Conservation (phyloP, 2,113 vertebrate genomes). For the Cariama cristata region DNA sequence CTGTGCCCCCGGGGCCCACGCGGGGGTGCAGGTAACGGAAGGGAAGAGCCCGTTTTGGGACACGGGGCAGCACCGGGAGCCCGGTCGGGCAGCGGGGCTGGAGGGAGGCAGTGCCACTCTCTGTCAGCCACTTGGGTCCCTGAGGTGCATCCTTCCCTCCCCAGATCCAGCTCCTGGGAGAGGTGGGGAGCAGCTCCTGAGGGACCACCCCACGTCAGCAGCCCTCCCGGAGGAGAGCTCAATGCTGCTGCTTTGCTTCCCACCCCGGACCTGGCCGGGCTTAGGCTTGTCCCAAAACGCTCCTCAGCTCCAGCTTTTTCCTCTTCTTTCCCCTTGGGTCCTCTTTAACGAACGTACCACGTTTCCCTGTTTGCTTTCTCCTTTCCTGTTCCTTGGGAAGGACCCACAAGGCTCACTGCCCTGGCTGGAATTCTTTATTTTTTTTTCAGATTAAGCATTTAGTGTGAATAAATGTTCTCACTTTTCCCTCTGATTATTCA, state of each 20-base stretch:
- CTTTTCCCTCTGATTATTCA: neutral
- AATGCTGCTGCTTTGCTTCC: neutral
- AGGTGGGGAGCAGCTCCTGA: neutral
- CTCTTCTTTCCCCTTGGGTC: neutral
- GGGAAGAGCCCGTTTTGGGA: neutral
- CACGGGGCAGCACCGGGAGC: neutral
- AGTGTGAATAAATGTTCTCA: neutral
- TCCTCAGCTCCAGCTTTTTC: neutral
- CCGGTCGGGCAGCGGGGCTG: neutral
- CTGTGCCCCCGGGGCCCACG: rapidly evolving
- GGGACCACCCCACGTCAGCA: rapidly evolving
- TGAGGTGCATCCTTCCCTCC: neutral
- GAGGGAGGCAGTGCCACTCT: neutral
- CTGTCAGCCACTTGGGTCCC: rapidly evolving
- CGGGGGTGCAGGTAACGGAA: neutral
- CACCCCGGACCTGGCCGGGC: rapidly evolving
- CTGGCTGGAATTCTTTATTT: neutral
- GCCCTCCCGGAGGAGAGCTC: neutral
- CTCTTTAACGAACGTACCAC: rapidly evolving
- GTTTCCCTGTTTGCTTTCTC: neutral
- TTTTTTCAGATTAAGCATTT: neutral
- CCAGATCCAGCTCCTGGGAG: neutral
- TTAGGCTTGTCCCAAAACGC: neutral
- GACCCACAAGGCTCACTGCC: neutral
- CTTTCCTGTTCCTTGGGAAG: neutral